These are phyloP conservation scores for Trachelus iudaicus DNA, from an alignment of 2,888 invertebrate species.

Conservation along the genomic window DNA sequence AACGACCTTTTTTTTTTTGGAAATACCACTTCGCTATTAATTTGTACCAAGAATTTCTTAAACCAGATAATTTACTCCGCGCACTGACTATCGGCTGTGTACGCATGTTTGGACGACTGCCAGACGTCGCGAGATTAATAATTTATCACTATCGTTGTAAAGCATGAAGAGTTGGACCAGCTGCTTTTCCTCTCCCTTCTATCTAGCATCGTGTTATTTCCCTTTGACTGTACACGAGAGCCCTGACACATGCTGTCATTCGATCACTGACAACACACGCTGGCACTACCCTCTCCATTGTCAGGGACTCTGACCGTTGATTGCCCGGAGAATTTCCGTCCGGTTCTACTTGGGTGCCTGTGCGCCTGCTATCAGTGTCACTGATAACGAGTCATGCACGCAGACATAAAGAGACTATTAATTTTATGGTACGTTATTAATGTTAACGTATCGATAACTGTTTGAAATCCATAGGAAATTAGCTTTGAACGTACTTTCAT, in stretches of 20 bases:
- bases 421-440: background rate
- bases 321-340: background rate
- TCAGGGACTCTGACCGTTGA: background rate
- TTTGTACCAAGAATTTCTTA: background rate
- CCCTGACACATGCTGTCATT: background rate
- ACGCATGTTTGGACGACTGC: conserved; percentile 41
- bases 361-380: background rate
- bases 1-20: background rate
- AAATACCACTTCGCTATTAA: background rate
- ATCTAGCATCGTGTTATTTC: background rate
- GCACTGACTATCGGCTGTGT: background rate
- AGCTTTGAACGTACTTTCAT: background rate
- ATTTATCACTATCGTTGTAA: conserved; percentile 52
- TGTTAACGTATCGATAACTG: background rate
- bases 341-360: background rate
- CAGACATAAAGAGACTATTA: background rate
- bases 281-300: background rate
- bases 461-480: background rate
- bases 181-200: background rate
- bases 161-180: conserved; percentile 29
- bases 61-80: background rate
- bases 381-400: background rate
- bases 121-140: conserved; percentile 55
- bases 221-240: background rate
- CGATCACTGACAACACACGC: background rate